Evolutionary conservation across 2,888 invertebrate species (phyloP).

Genomic region (Chironomus riparius): DNA sequence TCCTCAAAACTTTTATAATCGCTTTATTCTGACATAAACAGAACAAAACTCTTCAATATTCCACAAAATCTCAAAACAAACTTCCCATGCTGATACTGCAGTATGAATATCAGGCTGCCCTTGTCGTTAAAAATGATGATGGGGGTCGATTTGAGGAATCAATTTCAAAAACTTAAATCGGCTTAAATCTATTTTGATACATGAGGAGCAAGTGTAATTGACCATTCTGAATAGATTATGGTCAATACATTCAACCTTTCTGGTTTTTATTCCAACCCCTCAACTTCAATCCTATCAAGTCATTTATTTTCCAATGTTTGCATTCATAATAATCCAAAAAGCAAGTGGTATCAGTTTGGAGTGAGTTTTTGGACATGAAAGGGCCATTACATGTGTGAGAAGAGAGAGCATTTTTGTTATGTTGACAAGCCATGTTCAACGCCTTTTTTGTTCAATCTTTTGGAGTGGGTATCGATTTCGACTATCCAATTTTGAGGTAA

Average conservation of each 20-base stretch:
- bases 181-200: slow-evolving; percentile 11
- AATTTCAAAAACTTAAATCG: slow-evolving; percentile 7
- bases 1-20: not conserved
- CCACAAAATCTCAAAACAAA: no score
- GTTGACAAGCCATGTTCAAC: not conserved
- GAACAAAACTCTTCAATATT: not conserved
- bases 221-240: slow-evolving; percentile 25
- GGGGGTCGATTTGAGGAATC: not conserved
- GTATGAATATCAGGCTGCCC: no score
- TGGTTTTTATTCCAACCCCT: not conserved
- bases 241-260: slow-evolving; percentile 9
- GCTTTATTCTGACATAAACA: slow-evolving; percentile 9
- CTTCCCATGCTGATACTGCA: no score
- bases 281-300: not conserved
- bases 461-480: no score
- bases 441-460: not conserved
- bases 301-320: no score
- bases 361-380: no score
- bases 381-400: not conserved
- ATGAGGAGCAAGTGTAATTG: slow-evolving; percentile 12
- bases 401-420: not conserved
- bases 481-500: no score
- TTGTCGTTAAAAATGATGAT: not conserved
- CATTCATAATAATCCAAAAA: no score
- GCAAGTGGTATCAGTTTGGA: no score